Base-by-base conservation (phyloP, 2,888 invertebrate genomes). In the Blomia tropicalis region DNA sequence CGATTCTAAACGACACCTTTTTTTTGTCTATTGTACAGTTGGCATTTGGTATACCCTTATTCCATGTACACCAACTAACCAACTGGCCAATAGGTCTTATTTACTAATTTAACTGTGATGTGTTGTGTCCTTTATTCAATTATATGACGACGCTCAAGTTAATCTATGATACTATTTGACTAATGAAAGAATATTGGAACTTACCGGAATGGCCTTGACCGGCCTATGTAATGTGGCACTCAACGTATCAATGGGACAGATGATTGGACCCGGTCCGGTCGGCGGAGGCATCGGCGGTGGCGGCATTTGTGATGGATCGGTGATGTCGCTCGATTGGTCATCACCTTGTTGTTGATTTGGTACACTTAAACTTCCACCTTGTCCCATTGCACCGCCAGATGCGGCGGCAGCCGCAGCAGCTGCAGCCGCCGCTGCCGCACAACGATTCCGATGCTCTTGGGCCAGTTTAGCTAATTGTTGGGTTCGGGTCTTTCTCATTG, bases 391-490 rank as follows among this genome's bases (percentile, higher is more conserved):
- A 27, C 43, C 60, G 56, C 60, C 53, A 23, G 47, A 4, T 27
- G 30, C 65, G 14, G 43, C 19, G 23, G 51, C 63, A 47, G 64
- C 68, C 41, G 60, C 65, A 27, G 63, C 66, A 41, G 47, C 59
- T 43, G 66, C 68, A 23, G 64, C 66, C 43, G 67, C 67, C 31
- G 67, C 68, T 7, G 66, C 65, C 36, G 65, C 67, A 43, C 68
- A 66, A 59, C 65, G 43, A 53, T 66, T 68, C 23, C 68, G 65
- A 43, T 68, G 68, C 43, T 68, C 66, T 63, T 67, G 66, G 19
- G 67, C 67, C 64, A 67, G 60, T 61, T 69, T 69, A 43, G 66
- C 67, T 62, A 69, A 63, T 59, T 69, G 69, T 63, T 69, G 67
- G 36, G 66, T 56, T 23, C 67, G 60, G 3, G 67, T 67, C 60